Evolutionary conservation across 1,140 invertebrate genomes (phyloP).

Genomic region (Goniozus legneri): DNA sequence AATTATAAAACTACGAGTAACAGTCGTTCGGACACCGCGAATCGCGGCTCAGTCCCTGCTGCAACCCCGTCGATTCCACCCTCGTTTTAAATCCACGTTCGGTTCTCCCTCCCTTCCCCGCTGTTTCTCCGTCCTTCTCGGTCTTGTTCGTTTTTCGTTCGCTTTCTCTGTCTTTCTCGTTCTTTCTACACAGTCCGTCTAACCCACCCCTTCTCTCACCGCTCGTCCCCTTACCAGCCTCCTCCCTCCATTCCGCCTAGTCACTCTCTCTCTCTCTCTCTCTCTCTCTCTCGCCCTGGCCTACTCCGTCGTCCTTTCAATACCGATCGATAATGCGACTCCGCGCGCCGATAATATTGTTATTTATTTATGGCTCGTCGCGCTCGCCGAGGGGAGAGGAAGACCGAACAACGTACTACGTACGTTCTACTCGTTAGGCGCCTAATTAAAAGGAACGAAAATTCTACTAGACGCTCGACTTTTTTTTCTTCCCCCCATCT

Average conservation of each 20-base stretch:
- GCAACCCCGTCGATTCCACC: conserved; percentile 10
- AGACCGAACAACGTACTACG: no score
- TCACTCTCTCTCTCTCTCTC: not conserved
- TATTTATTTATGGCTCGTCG: no score
- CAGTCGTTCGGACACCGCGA: conserved; percentile 19
- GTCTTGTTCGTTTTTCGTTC: no score
- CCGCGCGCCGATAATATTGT: not conserved
- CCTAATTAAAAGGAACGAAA: no score
- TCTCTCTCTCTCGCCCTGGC: not conserved
- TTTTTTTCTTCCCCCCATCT: no score
- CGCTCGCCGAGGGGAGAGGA: no score
- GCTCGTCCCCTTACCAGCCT: not conserved
- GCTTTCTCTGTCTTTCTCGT: not conserved
- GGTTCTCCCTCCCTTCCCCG: not conserved
- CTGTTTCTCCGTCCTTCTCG: not conserved
- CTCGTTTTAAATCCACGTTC: conserved; percentile 20
- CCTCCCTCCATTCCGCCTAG: not conserved
- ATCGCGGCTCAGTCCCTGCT: conserved; percentile 17
- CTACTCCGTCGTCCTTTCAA: not conserved
- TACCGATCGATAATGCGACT: not conserved
- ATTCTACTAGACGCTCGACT: no score
- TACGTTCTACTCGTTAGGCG: no score
- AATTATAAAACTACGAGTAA: conserved; percentile 33
- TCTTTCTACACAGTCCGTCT: not conserved
- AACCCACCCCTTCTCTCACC: not conserved